Base-by-base conservation (phyloP, 1,140 invertebrate genomes). In the Musca vetustissima region DNA sequence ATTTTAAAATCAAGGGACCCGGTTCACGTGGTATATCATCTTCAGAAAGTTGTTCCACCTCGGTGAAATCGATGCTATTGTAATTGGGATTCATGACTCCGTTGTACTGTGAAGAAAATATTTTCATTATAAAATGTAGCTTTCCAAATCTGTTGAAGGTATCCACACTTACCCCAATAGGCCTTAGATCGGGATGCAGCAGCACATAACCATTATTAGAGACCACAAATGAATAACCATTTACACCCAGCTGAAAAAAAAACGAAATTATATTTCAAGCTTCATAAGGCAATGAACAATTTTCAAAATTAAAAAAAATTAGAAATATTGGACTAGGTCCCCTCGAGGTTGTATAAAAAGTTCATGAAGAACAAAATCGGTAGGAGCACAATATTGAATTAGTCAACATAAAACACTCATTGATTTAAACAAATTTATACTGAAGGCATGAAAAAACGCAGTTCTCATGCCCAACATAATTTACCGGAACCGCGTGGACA, bases 171-270 rank as follows among this genome's bases (percentile, higher is more conserved):
- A 91, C 89, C 43, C 89, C 87, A n/a, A 80, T 75, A 9, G 92
- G 91, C 65, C 90, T 86, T 32, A 93, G 83, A 73, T 92, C 89
- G 1, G 92, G 92, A 86, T 93, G 92, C 49, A 93, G 83, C 24
- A 94, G 83, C 7, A 98, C 85, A 81, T 98, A 97, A 1, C 98
- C 98, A 83, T 99, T 98, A 81, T 98, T 98, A 70, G 93, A 97
- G 4, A 98, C 92, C 69, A 96, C 92, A 84, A 98, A 98, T 0
- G 94, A 92, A 83, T 97, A 98, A 4, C 93, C 96, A 83, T 98
- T 97, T 0, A 97, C 95, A 21, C 96, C 97, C 50, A 98, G 88
- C 91, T 95, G 76, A 43, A 75, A 76, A 57, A 32, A 64, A 28
- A 8, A 28, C 3, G 28, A n/a, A n/a, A n/a, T n/a, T 28, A 8